phyloP scores from a whole-genome alignment of 2,113 vertebrate species.

The Gopherus flavomarginatus region DNA sequence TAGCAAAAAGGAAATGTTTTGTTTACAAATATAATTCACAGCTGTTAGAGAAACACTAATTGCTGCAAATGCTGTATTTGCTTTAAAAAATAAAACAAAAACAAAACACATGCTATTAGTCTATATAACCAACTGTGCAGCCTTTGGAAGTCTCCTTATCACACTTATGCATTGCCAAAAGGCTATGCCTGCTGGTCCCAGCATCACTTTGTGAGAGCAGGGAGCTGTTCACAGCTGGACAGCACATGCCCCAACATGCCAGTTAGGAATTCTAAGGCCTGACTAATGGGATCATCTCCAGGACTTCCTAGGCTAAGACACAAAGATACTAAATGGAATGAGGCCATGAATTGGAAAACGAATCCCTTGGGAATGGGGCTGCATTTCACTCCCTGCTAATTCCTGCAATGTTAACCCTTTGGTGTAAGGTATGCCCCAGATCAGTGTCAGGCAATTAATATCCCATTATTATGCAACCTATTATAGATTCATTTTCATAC shows the following conservation, averaged over 20 bases:
- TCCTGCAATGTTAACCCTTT: fast-evolving
- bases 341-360: neutral
- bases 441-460: neutral
- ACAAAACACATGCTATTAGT: neutral
- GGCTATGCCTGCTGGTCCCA: neutral
- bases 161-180: neutral
- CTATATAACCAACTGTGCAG: neutral
- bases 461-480: fast-evolving
- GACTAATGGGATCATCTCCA: neutral
- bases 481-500: neutral
- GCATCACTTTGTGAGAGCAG: neutral
- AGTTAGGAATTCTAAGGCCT: fast-evolving
- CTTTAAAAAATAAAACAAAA: neutral
- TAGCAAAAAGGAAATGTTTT: constrained; percentile 22
- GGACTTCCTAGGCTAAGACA: neutral
- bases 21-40: neutral
- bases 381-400: neutral
- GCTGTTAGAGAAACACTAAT: neutral
- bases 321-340: neutral
- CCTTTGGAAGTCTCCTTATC: neutral
- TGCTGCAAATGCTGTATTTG: neutral
- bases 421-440: neutral
- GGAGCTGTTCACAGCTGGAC: neutral
- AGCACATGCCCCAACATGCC: neutral
- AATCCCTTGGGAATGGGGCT: neutral